Percentiles rank a stretch among this genome's conserved stretches.
Conservation (phyloP, 2,113 vertebrate genomes). For the Chlorodrepanis virens region DNA sequence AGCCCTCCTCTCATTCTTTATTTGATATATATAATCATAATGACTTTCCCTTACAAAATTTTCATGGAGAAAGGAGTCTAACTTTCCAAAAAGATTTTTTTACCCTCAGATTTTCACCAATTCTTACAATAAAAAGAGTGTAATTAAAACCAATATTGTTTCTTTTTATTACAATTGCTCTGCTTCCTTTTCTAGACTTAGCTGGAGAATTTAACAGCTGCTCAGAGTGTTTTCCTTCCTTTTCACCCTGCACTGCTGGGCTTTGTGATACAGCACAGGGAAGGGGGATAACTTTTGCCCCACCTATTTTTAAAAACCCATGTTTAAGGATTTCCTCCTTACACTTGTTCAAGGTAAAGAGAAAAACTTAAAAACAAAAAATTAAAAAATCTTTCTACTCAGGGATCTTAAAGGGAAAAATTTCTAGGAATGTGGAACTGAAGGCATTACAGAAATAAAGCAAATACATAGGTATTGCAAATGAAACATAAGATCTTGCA, state of each 20-base stretch:
- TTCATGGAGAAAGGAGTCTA: slow-evolving; percentile 40
- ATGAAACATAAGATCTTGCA: slow-evolving; percentile 65
- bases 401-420: neutral
- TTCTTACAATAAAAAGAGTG: slow-evolving; percentile 17
- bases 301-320: neutral
- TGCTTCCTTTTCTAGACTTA: slow-evolving; percentile 37
- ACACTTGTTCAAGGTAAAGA: neutral
- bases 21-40: slow-evolving; percentile 27
- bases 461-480: slow-evolving; percentile 56
- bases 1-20: slow-evolving; percentile 23
- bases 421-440: neutral
- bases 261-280: neutral
- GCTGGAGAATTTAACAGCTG: slow-evolving; percentile 27
- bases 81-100: slow-evolving; percentile 49
- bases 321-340: neutral
- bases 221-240: slow-evolving; percentile 33
- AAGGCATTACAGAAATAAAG: slow-evolving; percentile 36
- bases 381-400: neutral
- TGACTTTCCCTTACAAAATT: slow-evolving; percentile 53
- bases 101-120: slow-evolving; percentile 2
- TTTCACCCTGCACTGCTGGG: neutral
- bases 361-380: neutral
- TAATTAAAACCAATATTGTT: neutral
- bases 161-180: slow-evolving; percentile 39
- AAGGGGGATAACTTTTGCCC: neutral